These are phyloP conservation scores for Pygoscelis adeliae DNA, from an alignment of 2,113 vertebrate species.

Conservation along the genomic window DNA sequence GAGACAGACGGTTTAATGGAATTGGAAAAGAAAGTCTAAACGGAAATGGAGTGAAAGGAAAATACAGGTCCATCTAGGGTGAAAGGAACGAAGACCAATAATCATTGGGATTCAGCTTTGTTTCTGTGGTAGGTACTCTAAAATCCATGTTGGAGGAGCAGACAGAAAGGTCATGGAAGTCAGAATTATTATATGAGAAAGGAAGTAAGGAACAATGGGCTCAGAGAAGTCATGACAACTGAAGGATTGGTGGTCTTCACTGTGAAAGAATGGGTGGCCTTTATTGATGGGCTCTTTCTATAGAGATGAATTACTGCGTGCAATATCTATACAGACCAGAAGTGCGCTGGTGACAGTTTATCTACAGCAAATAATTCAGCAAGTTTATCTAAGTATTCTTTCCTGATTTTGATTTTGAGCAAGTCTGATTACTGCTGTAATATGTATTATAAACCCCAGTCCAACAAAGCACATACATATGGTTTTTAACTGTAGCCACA, in stretches of 20 bases:
- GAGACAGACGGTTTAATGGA: neutral
- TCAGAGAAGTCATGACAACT: constrained; percentile 14
- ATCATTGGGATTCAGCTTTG: neutral
- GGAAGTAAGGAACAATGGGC: constrained; percentile 61
- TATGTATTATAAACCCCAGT: neutral
- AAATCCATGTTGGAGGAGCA: constrained; percentile 37
- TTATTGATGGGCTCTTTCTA: constrained; percentile 12
- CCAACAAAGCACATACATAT: neutral
- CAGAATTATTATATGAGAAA: constrained; percentile 72
- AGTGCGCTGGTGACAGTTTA: neutral
- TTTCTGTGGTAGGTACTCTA: constrained; percentile 51
- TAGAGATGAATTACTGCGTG: neutral
- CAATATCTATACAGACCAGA: neutral
- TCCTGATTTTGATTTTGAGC: neutral
- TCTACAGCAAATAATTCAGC: too few relatives aligned
- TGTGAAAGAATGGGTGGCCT: constrained; percentile 34
- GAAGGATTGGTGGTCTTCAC: constrained; percentile 39
- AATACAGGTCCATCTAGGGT: constrained; percentile 7
- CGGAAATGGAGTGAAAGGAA: constrained; percentile 39
- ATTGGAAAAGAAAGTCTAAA: constrained; percentile 32
- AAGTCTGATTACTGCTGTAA: neutral
- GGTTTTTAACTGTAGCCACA: neutral
- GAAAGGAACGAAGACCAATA: constrained; percentile 12
- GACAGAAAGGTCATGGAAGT: constrained; percentile 61
- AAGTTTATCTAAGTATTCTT: neutral